phyloP scores from a whole-genome alignment of 64 coral and sea anemone species.

The Pocillopora damicornis region DNA sequence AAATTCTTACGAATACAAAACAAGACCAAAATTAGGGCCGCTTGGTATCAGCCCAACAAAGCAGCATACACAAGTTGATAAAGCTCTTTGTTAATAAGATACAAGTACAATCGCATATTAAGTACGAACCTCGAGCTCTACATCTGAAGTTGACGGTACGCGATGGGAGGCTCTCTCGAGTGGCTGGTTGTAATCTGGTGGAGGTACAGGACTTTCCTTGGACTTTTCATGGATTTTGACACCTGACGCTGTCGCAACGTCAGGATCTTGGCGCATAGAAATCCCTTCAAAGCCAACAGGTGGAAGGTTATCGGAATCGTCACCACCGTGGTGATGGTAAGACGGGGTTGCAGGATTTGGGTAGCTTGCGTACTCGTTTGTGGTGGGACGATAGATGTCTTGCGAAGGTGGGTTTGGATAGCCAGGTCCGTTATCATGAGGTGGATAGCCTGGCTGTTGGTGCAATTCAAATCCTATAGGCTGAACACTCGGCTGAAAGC shows the following conservation, averaged over 20 bases:
- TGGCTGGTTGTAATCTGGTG: neutral
- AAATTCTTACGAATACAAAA: too few species aligned
- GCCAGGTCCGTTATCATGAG: neutral
- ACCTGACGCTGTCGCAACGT: constrained; percentile 36
- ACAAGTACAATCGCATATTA: too few species aligned
- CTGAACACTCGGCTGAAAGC: constrained; percentile 25
- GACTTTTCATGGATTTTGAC: neutral
- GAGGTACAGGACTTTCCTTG: neutral
- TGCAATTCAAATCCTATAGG: constrained; percentile 66
- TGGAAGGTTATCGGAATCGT: constrained; percentile 10
- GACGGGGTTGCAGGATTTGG: neutral
- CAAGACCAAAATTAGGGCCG: too few species aligned
- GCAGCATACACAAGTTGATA: too few species aligned
- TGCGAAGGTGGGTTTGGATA: constrained; percentile 37
- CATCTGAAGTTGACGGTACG: neutral
- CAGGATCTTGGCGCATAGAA: neutral
- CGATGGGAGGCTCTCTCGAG: neutral
- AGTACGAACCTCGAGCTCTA: neutral
- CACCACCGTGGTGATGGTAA: constrained; percentile 32
- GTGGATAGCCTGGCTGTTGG: neutral
- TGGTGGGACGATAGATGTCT: constrained; percentile 23
- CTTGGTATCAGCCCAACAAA: too few species aligned
- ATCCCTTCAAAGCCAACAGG: constrained; percentile 60
- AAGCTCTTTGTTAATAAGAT: too few species aligned
- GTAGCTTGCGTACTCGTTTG: constrained; percentile 26